These are phyloP conservation scores for Spialia ferax DNA, from an alignment of 2,888 invertebrate species.

Conservation along the genomic window DNA sequence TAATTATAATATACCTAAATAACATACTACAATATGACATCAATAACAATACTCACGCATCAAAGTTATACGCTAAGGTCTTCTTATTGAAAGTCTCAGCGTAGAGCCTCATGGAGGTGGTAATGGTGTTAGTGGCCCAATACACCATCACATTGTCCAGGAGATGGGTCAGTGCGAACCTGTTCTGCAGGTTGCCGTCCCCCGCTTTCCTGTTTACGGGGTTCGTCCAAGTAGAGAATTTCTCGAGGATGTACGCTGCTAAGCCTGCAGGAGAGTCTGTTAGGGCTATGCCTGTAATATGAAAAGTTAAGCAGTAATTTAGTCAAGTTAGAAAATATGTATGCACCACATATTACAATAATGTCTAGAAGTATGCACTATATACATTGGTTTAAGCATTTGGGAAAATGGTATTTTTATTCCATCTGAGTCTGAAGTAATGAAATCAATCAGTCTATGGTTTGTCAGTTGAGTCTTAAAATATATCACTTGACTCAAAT, in stretches of 20 bases:
- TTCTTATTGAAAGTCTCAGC: constrained; percentile 82
- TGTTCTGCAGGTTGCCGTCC: constrained; percentile 89
- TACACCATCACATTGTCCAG: constrained; percentile 86
- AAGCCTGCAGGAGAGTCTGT: constrained; percentile 94
- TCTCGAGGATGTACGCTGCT: constrained; percentile 96
- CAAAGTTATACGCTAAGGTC: constrained; percentile 54
- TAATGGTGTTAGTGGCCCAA: constrained; percentile 81
- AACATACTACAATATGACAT: no score
- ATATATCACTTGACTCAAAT: no score
- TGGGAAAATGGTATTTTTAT: no score
- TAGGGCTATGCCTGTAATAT: constrained; percentile 87
- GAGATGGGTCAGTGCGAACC: constrained; percentile 69
- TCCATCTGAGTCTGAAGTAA: no score
- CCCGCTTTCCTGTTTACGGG: constrained; percentile 73
- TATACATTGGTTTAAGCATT: no score
- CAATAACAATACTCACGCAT: constrained; percentile 68
- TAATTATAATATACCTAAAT: no score
- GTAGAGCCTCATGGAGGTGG: constrained; percentile 85
- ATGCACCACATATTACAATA: no score
- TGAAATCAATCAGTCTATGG: no score
- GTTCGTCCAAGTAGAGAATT: constrained; percentile 92
- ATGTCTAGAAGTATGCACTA: no score
- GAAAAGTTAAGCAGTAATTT: constrained; percentile 52
- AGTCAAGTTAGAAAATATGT: no score
- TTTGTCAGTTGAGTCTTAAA: no score